phyloP scores from a whole-genome alignment of 2,113 vertebrate genomes.

The Isichthys henryi region DNA sequence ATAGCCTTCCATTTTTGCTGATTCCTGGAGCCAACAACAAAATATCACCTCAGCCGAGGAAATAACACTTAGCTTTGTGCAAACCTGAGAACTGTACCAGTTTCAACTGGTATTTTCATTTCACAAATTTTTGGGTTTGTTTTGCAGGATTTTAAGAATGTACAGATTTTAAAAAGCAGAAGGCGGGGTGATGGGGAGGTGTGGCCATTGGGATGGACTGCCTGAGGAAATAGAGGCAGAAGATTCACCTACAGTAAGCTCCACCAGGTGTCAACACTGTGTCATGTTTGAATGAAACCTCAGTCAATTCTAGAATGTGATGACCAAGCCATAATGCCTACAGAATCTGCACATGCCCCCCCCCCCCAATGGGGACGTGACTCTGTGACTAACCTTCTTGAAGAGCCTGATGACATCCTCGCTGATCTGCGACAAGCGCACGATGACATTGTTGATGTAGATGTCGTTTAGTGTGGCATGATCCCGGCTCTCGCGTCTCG shows the following conservation, averaged over 20 bases:
- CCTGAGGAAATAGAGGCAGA: constrained; percentile 18
- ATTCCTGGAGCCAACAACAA: background rate
- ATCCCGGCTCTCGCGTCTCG: constrained; percentile 88
- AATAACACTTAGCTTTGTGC: background rate
- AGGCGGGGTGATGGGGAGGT: background rate
- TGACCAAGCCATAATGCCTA: constrained; percentile 32
- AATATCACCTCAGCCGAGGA: background rate
- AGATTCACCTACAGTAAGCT: constrained; percentile 48
- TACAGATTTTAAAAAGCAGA: background rate
- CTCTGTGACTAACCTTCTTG: constrained; percentile 79
- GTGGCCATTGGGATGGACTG: background rate
- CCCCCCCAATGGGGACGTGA: background rate
- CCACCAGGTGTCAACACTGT: constrained; percentile 55
- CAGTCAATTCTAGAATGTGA: constrained; percentile 55
- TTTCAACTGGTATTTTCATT: background rate
- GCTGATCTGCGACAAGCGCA: constrained; percentile 89
- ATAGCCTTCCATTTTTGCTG: background rate
- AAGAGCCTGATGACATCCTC: constrained; percentile 98
- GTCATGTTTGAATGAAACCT: constrained; percentile 57
- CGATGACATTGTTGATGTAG: constrained; percentile 97
- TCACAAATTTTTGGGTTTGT: background rate
- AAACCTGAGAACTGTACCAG: background rate
- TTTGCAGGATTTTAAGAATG: background rate
- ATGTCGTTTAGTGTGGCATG: constrained; percentile 95
- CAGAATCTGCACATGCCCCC: background rate